Base-by-base conservation (phyloP, 2,113 vertebrate species). In the Rostratula benghalensis region DNA sequence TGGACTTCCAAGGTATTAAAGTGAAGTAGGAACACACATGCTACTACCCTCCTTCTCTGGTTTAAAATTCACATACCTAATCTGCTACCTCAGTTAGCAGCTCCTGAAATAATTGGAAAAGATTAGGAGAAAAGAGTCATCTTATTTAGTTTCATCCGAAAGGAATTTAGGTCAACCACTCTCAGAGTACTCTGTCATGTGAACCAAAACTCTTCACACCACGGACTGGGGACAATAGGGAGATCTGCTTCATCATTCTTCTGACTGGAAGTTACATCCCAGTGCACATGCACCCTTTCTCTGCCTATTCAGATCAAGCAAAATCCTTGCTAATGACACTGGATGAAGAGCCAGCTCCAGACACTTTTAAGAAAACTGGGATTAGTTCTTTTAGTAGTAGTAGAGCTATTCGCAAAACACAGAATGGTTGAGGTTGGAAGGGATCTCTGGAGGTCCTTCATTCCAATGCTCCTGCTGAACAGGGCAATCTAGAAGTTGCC, bases 81-180 rank as follows among this genome's bases (percentile, higher is more conserved):
- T 63, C 63, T 88, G 46, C 76, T 94, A 90, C 59, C 56, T 88
- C 82, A 85, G 37, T 70, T 83, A 80, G 71, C 31, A 91, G 21
- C 84, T 90, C 79, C 88, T 86, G 76, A 94, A 95, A 83, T 83
- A 80, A 93, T 73, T 89, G 51, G 56, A 78, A 93, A 92, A 90
- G 19, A 68, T 64, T 74, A 93, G 68, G 67, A 90, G 68, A 71
- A 74, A 89, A 74, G 46, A 70, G 73, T 74, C 60, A 59, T 94
- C 80, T 76, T 87, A 30, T 91, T 94, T 70, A 86, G 60, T 59
- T 92, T 87, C 48, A 81, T 94, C 80, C 60, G 69, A 94, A 91
- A 92, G 69, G 56, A 96, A 97, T 95, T 30, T 92, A 70, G 87
- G 95, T 94, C 94, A 95, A 37, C 57, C 1, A 7, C 83, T 89